These are phyloP conservation scores for Hemicentrotus pulcherrimus DNA, from an alignment of 35 echinoderm and acorn worm genomes.

Conservation along the genomic window DNA sequence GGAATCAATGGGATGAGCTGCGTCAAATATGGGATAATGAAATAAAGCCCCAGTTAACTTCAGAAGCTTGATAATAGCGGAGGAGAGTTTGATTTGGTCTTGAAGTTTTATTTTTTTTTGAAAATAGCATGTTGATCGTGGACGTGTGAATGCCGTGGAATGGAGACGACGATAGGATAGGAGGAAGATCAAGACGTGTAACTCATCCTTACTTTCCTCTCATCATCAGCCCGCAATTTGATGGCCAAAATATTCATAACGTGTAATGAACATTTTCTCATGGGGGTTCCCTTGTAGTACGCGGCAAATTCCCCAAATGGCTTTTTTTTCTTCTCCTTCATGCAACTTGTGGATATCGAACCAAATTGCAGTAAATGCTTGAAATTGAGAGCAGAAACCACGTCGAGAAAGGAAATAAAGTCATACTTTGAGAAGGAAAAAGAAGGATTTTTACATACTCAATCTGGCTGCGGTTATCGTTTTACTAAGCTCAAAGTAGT, in stretches of 20 bases:
- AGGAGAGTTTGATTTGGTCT: no score
- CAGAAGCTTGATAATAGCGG: background rate
- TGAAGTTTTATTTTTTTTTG: no score
- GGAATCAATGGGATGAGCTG: background rate
- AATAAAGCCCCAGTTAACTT: background rate
- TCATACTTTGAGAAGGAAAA: background rate
- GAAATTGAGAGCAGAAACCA: background rate
- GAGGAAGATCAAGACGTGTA: background rate
- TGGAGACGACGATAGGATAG: conserved; percentile 1
- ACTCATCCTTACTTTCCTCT: conserved; percentile 29
- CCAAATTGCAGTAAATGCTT: conserved; percentile 4
- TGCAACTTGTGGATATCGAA: background rate
- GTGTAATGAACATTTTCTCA: conserved; percentile 46
- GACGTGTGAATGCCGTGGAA: background rate
- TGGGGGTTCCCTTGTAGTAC: background rate
- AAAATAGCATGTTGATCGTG: background rate
- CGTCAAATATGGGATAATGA: background rate
- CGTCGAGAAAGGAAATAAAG: background rate
- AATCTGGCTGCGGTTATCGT: background rate
- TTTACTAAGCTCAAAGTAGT: background rate
- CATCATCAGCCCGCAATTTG: conserved; percentile 14
- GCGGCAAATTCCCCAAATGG: conserved; percentile 25
- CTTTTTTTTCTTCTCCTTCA: background rate
- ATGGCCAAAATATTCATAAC: conserved; percentile 52
- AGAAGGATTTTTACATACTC: background rate